A percentile compares a stretch with the other conserved stretches of the same genome.
Conservation (phyloP, 2,797 vertebrate genomes). For the Xenentodon cancila region DNA sequence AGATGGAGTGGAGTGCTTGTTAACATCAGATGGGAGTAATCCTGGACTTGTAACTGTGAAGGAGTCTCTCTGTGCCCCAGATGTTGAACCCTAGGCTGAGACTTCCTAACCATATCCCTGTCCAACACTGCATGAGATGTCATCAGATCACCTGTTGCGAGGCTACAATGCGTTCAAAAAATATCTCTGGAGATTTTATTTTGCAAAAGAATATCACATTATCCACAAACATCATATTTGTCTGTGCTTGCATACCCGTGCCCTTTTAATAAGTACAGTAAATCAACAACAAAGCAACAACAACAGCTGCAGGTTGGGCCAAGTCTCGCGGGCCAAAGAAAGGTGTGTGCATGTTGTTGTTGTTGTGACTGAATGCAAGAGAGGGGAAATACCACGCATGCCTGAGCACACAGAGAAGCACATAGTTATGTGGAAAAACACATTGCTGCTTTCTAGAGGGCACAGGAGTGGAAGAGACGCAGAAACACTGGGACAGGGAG, state of each 20-base stretch:
- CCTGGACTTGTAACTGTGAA: too few relatives aligned
- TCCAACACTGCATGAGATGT: too few relatives aligned
- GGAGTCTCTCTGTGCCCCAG: too few relatives aligned
- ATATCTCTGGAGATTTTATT: background rate
- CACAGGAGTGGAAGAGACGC: constrained; percentile 74
- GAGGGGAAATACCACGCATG: constrained; percentile 84
- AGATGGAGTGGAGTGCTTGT: too few relatives aligned
- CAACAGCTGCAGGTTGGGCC: constrained; percentile 59
- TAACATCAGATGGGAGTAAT: too few relatives aligned
- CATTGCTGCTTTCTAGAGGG: constrained; percentile 76
- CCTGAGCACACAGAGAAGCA: constrained; percentile 81
- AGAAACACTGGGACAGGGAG: constrained; percentile 59
- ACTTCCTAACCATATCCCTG: too few relatives aligned
- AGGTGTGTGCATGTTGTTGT: constrained; percentile 56
- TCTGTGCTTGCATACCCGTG: constrained; percentile 52
- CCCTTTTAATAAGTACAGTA: constrained; percentile 42
- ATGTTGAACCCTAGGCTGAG: too few relatives aligned
- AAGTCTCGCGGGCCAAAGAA: constrained; percentile 63
- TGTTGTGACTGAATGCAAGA: constrained; percentile 75
- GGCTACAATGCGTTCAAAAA: too few relatives aligned
- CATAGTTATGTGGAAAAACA: constrained; percentile 81
- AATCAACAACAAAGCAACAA: constrained; percentile 58
- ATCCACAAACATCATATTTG: background rate
- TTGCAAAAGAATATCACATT: background rate
- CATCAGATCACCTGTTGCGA: too few relatives aligned